Conservation (phyloP, 2,797 vertebrate genomes). For the Sebastes nivosus region DNA sequence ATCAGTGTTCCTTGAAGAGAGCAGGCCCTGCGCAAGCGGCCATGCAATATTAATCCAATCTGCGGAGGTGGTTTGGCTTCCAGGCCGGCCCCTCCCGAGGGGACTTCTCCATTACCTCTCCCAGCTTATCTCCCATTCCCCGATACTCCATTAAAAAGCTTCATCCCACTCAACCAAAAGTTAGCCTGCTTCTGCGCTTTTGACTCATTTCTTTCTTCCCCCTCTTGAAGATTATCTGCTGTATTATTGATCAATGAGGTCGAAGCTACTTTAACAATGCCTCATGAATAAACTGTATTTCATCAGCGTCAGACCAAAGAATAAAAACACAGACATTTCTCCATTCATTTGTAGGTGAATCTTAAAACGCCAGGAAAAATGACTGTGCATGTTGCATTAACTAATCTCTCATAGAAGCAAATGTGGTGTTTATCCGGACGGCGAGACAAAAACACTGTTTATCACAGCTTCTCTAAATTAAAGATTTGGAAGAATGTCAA, state of each 20-base stretch:
- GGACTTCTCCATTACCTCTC: slow-evolving; percentile 72
- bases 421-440: neutral
- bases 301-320: slow-evolving; percentile 39
- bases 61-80: slow-evolving; percentile 70
- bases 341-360: slow-evolving; percentile 10
- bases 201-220: slow-evolving; percentile 18
- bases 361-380: neutral
- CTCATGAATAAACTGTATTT: slow-evolving; percentile 48
- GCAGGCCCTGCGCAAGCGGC: slow-evolving; percentile 31
- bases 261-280: slow-evolving; percentile 30
- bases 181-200: slow-evolving; percentile 33
- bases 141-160: slow-evolving; percentile 33
- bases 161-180: slow-evolving; percentile 45
- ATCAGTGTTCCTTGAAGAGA: slow-evolving; percentile 58
- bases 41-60: slow-evolving; percentile 81
- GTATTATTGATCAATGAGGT: slow-evolving; percentile 65
- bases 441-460: neutral
- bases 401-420: neutral
- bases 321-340: slow-evolving; percentile 19
- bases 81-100: slow-evolving; percentile 55
- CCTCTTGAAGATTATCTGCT: slow-evolving; percentile 39
- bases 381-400: neutral
- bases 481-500: slow-evolving; percentile 9
- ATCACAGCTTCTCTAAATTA: slow-evolving; percentile 27
- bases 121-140: slow-evolving; percentile 68